Base-by-base conservation (phyloP, 2,797 vertebrate genomes). In the Periparus ater region DNA sequence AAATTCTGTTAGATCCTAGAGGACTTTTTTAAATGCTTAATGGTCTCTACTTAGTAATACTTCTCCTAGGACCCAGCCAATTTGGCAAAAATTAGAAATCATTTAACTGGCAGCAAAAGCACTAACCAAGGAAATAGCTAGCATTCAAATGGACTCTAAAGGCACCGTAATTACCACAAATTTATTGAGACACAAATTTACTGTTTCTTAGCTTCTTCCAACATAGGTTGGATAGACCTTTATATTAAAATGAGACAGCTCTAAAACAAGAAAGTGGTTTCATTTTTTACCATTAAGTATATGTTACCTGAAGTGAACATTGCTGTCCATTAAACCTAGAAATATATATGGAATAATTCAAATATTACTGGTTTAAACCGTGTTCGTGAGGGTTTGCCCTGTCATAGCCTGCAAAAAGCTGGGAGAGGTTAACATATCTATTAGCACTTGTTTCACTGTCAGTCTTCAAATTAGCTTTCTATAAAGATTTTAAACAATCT, bases 21-120 rank as follows among this genome's bases (percentile, higher is more conserved):
- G 72, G 57, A 77, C 62, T 85, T 88, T 86, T 83, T 57, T n/a
- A 90, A 85, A 67, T 47, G 53, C 34, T 88, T 93, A 80, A 91
- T 83, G 53, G 85, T 91, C 83, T 91, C 88, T 58, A 61, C 53
- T 88, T 77, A 95, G 81, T 71, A 85, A 95, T 61, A 77, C 23
- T 63, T 80, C 91, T 83, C 29, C 32, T 74, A 66, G 57, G 70
- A 89, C 36, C 80, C 25, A 80, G 79, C 44, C 87, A 94, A 88
- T 84, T 94, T 88, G 83, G 65, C 48, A 72, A 86, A 89, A 93
- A 93, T 66, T 90, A 94, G 58, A 95, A 95, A 91, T 61, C 5
- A 89, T 89, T 89, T 91, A 86, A 75, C 73, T 88, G 36, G 55
- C 83, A 94, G 76, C 57, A 93, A 91, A 92, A 91, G n/a, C 74